Evolutionary conservation across 2,888 invertebrate genomes (phyloP).

Genomic region (Plutella xylostella): DNA sequence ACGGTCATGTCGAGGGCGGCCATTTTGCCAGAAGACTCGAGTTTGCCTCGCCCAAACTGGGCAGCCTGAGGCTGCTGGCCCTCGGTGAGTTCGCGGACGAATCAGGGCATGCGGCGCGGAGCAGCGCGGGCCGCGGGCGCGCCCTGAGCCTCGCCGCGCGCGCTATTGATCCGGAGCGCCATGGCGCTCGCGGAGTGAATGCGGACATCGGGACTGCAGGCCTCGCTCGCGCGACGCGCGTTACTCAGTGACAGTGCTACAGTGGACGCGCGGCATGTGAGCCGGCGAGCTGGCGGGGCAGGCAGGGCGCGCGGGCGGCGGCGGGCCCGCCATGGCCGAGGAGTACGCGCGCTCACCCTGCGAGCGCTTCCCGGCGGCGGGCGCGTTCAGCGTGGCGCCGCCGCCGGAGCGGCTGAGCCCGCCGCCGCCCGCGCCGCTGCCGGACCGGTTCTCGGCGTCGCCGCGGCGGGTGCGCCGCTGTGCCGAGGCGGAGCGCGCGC

Average conservation of each 20-base stretch:
- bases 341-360: conserved; percentile 66
- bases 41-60: conserved; percentile 65
- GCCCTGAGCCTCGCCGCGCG: conserved; percentile 57
- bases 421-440: conserved; percentile 74
- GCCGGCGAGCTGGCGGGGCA: conserved; percentile 42
- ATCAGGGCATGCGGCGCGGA: conserved; percentile 43
- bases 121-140: conserved; percentile 44
- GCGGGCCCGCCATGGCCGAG: conserved; percentile 64
- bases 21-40: conserved; percentile 63
- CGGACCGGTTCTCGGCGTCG: conserved; percentile 67
- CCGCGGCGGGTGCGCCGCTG: conserved; percentile 74
- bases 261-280: conserved; percentile 60
- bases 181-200: conserved; percentile 65
- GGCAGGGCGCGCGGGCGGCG: conserved; percentile 62
- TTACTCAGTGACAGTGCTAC: conserved; percentile 45
- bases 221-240: conserved; percentile 38
- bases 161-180: conserved; percentile 61
- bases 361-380: conserved; percentile 67
- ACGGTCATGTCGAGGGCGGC: conserved; percentile 62
- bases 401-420: conserved; percentile 73
- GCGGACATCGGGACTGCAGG: conserved; percentile 57
- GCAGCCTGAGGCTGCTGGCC: conserved; percentile 38
- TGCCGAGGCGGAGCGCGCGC: conserved; percentile 75
- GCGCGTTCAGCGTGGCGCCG: conserved; percentile 72
- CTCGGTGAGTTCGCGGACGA: conserved; percentile 27